phyloP scores from a whole-genome alignment of 2,888 invertebrate genomes.

The Gandaritis pyraliata region DNA sequence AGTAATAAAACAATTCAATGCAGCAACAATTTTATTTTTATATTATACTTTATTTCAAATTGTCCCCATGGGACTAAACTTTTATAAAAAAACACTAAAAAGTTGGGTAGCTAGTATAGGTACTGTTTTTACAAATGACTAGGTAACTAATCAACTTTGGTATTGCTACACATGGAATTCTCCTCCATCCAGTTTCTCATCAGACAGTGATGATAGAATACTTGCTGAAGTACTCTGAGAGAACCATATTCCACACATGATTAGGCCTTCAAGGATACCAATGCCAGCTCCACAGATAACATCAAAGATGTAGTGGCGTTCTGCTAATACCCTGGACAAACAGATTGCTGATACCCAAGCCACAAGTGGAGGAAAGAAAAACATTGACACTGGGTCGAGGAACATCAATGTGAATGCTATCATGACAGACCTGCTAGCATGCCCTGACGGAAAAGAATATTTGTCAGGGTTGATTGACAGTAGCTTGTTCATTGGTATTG shows the following conservation, averaged over 20 bases:
- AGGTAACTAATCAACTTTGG: too few species aligned
- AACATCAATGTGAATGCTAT: slow-evolving; percentile 89
- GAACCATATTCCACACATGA: slow-evolving; percentile 88
- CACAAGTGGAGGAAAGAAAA: slow-evolving; percentile 86
- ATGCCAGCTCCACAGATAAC: slow-evolving; percentile 89
- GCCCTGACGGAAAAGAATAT: slow-evolving; percentile 97
- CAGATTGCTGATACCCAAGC: slow-evolving; percentile 91
- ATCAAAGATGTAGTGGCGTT: slow-evolving; percentile 95
- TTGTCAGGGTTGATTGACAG: slow-evolving; percentile 92
- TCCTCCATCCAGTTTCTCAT: slow-evolving; percentile 88
- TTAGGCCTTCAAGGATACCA: slow-evolving; percentile 88
- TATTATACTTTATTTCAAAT: too few species aligned
- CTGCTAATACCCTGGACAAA: slow-evolving; percentile 91
- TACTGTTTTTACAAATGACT: too few species aligned
- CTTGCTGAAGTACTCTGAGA: slow-evolving; percentile 85
- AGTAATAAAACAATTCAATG: too few species aligned
- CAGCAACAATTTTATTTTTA: too few species aligned
- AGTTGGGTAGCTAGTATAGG: too few species aligned
- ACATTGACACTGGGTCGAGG: slow-evolving; percentile 85
- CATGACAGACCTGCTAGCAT: slow-evolving; percentile 93
- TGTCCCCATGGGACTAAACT: too few species aligned
- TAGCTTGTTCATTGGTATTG: slow-evolving; percentile 88
- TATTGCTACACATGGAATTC: slow-evolving; percentile 86
- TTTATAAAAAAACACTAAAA: too few species aligned
- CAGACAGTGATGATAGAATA: slow-evolving; percentile 85